A percentile compares a stretch with the other conserved stretches of the same genome.
Evolutionary conservation across 2,888 invertebrate species (phyloP).

Genomic region (Limnephilus rhombicus): DNA sequence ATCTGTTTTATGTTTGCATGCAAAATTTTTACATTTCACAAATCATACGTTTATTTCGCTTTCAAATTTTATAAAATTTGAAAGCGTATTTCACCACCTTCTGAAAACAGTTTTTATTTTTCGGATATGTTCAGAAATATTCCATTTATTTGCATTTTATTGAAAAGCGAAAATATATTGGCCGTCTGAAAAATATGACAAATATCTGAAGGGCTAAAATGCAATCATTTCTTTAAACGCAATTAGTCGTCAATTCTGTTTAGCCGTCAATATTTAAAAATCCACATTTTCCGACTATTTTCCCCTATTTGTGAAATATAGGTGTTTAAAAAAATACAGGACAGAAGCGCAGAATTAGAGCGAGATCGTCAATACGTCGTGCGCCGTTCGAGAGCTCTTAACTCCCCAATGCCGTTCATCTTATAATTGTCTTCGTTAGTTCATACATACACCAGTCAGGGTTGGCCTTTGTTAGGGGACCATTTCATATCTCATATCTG

Average conservation of each 20-base stretch:
- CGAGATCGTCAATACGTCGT: conserved; percentile 33
- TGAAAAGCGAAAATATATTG: too few species aligned
- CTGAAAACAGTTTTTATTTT: too few species aligned
- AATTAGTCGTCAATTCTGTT: background rate
- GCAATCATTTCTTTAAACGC: background rate
- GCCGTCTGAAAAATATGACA: too few species aligned
- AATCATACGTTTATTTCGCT: too few species aligned
- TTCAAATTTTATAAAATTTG: too few species aligned
- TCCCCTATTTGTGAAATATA: background rate
- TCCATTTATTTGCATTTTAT: too few species aligned
- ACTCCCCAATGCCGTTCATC: conserved; percentile 53
- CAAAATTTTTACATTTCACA: too few species aligned
- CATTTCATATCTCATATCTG: conserved; percentile 6
- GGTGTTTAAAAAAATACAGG: conserved; percentile 19
- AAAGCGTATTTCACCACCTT: too few species aligned
- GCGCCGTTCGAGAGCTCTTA: conserved; percentile 40
- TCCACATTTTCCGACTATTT: background rate
- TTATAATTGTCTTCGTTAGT: conserved; percentile 66
- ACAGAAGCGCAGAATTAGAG: conserved; percentile 26
- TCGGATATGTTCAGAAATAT: too few species aligned
- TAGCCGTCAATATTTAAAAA: background rate
- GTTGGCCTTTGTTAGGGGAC: conserved; percentile 58
- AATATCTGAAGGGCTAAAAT: too few species aligned
- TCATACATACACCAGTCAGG: conserved; percentile 52
- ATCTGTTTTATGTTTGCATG: too few species aligned